Evolutionary conservation across 2,797 vertebrate genomes (phyloP).

Genomic region (Acomys russatus): DNA sequence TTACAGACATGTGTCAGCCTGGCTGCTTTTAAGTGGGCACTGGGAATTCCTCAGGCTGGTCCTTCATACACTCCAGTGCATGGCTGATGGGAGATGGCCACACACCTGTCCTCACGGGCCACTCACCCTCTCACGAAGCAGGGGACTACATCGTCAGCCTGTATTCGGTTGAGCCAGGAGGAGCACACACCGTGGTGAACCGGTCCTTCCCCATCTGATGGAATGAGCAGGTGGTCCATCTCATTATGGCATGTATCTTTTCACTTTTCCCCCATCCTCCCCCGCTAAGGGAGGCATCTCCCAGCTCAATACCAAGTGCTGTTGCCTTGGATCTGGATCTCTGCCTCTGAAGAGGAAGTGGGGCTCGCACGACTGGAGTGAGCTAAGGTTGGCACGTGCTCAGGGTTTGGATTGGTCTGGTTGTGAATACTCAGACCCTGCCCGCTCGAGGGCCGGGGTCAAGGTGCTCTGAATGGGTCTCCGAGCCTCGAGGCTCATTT

Average conservation of each 20-base stretch:
- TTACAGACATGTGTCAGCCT: not conserved
- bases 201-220: conserved; percentile 95
- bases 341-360: not conserved
- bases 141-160: conserved; percentile 94
- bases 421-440: too few relatives aligned
- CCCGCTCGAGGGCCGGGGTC: not conserved
- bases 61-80: not conserved
- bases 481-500: not conserved
- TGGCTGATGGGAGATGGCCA: not conserved
- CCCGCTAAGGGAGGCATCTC: not conserved
- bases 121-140: conserved; percentile 98
- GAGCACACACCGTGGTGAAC: conserved; percentile 98
- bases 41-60: not conserved
- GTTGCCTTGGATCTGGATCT: not conserved
- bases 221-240: not conserved
- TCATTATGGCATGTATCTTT: accelerated
- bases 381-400: not conserved
- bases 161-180: conserved; percentile 98
- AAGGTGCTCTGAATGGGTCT: not conserved
- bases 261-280: not conserved
- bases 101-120: too few relatives aligned
- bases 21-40: not conserved
- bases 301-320: not conserved
- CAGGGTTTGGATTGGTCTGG: accelerated
- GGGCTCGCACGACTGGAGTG: not conserved